A percentile compares a stretch with the other conserved stretches of the same genome.
Conservation (phyloP, 1,140 invertebrate genomes). For the Trichomalopsis sarcophagae region DNA sequence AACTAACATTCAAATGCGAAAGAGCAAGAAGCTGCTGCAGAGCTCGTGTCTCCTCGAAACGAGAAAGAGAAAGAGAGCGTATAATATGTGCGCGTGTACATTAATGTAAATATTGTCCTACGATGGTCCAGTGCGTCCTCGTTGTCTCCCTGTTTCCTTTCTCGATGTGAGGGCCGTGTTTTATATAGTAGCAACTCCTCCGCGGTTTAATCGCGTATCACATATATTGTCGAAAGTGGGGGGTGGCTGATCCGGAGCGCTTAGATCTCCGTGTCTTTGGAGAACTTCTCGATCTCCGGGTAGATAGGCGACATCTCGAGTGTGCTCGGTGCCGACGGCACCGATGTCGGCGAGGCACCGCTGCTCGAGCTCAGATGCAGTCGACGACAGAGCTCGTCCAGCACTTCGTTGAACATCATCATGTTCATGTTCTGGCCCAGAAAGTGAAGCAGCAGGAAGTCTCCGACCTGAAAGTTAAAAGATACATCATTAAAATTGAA, state of each 20-base stretch:
- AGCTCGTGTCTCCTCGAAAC: not conserved
- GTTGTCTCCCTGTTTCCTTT: conserved; percentile 29
- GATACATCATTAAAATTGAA: not conserved
- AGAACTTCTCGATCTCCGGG: conserved; percentile 84
- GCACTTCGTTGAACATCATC: conserved; percentile 84
- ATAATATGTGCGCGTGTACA: not conserved
- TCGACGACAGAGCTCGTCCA: conserved; percentile 79
- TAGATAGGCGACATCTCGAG: conserved; percentile 90
- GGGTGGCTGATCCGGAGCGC: not conserved
- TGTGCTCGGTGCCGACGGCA: conserved; percentile 88
- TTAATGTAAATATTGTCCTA: not conserved
- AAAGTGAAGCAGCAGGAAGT: conserved; percentile 88
- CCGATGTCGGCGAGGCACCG: conserved; percentile 83
- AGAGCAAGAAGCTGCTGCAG: no score
- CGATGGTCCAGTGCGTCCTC: conserved; percentile 30
- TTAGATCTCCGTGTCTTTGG: conserved; percentile 77
- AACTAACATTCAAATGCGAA: no score
- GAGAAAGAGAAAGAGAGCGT: not conserved
- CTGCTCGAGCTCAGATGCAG: conserved; percentile 83
- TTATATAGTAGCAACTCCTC: not conserved
- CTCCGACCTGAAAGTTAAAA: conserved; percentile 81
- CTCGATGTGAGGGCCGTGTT: conserved; percentile 14
- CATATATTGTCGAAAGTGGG: conserved; percentile 40
- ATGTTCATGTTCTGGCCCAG: conserved; percentile 91
- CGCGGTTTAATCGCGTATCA: conserved; percentile 39